Base-by-base conservation (phyloP, 1,140 invertebrate species). In the Aphaenogaster rudis region DNA sequence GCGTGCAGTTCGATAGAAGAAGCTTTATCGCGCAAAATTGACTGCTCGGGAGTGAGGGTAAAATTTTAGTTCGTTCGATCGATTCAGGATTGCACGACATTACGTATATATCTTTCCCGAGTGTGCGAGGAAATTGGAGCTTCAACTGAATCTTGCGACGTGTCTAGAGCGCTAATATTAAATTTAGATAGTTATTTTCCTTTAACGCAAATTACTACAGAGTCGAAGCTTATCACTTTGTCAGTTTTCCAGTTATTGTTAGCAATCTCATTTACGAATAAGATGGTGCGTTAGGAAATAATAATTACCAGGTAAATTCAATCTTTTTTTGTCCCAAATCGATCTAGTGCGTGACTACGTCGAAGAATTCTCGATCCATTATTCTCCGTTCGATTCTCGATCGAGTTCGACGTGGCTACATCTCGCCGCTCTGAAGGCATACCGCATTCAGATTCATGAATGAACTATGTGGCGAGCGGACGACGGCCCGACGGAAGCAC, bases 391-490 rank as follows among this genome's bases (percentile, higher is more conserved):
- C 39, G 67, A 80, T 86, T 80, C 63, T 48, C 52, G 42, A 86
- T 86, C 42, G 63, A 74, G 59, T 66, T 59, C 50, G 64, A 28
- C 66, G 28, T 52, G 66, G 42, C 42, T 45, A 42, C 39, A 61
- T 50, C 39, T 45, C 48, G 66, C 28, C 39, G 57, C 21, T 36
- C 86, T 86, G 79, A 93, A 89, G 87, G 91, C 90, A 88, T 88
- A 86, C 88, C 81, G 90, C 92, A 93, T 91, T 91, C 86, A 78
- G 90, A 94, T 89, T 93, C 90, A 93, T 94, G 94, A 94, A 94
- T 92, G 93, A 93, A 91, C 92, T 92, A 91, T 94, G 92, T 92
- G 88, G 84, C 63, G 88, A 90, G 82, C 86, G 91, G 88, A 74
- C 72, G 88, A 86, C 86, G 86, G 86, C 78, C 82, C 90, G 74